These are phyloP conservation scores for Epinotia bilunana DNA, from an alignment of 2,888 invertebrate genomes.

Conservation along the genomic window DNA sequence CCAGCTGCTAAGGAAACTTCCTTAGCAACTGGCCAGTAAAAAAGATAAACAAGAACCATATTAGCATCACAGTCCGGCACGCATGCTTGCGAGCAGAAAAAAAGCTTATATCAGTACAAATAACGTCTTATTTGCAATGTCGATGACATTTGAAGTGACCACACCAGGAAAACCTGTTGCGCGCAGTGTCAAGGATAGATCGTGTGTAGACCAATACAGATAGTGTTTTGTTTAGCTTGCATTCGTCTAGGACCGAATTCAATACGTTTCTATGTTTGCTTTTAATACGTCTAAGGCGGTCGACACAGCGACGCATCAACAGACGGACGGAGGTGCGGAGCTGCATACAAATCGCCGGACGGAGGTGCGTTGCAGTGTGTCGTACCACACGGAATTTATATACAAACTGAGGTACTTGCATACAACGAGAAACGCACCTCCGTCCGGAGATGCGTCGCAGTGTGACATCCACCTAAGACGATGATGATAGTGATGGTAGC, in stretches of 20 bases:
- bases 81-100: not conserved
- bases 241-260: not conserved
- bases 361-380: too few relatives aligned
- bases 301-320: too few relatives aligned
- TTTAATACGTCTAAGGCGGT: too few relatives aligned
- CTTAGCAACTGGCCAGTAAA: conserved; percentile 7
- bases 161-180: conserved; percentile 14
- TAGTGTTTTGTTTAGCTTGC: conserved; percentile 3
- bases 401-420: too few relatives aligned
- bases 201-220: not conserved
- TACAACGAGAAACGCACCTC: too few relatives aligned
- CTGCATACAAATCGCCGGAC: too few relatives aligned
- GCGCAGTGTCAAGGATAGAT: conserved; percentile 16
- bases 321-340: too few relatives aligned
- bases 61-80: not conserved
- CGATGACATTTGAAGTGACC: conserved; percentile 18
- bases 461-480: too few relatives aligned
- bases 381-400: too few relatives aligned
- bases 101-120: not conserved
- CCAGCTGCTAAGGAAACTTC: not conserved
- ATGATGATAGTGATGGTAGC: too few relatives aligned
- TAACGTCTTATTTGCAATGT: conserved; percentile 19
- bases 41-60: conserved; percentile 18
- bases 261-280: too few relatives aligned
- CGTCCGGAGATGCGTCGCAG: too few relatives aligned